phyloP scores from a whole-genome alignment of 2,888 invertebrate species.

The Tanypteryx hageni region DNA sequence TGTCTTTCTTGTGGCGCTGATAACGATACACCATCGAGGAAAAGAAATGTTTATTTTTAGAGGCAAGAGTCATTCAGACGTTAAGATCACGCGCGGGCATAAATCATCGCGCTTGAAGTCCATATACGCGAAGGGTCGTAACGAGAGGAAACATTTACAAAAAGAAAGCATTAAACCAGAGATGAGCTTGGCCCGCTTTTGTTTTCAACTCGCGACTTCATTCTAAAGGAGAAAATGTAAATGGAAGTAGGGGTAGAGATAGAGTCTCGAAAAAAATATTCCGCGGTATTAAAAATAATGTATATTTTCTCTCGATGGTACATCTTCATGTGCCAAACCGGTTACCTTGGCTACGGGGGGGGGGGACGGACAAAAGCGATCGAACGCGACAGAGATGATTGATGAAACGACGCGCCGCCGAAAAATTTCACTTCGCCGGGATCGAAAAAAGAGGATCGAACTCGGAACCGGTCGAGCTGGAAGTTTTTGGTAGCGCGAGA shows the following conservation, averaged over 20 bases:
- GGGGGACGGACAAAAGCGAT: neutral
- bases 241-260: too few relatives aligned
- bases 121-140: too few relatives aligned
- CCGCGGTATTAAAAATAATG: neutral
- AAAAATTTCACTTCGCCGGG: neutral
- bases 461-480: neutral
- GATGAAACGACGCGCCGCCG: conserved; percentile 23
- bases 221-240: neutral
- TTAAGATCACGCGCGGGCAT: too few relatives aligned
- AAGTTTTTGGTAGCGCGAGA: neutral
- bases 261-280: neutral
- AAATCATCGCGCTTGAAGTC: too few relatives aligned
- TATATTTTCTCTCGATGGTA: neutral
- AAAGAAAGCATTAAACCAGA: too few relatives aligned
- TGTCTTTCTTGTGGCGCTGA: too few relatives aligned
- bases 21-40: too few relatives aligned
- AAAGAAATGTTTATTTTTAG: too few relatives aligned
- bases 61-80: too few relatives aligned
- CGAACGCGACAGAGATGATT: conserved; percentile 12
- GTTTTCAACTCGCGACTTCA: neutral
- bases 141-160: too few relatives aligned
- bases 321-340: conserved; percentile 48
- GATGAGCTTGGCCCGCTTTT: neutral
- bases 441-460: neutral
- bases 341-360: neutral